These are phyloP conservation scores for Ostrea edulis DNA, from an alignment of 1,140 invertebrate genomes.

Conservation along the genomic window DNA sequence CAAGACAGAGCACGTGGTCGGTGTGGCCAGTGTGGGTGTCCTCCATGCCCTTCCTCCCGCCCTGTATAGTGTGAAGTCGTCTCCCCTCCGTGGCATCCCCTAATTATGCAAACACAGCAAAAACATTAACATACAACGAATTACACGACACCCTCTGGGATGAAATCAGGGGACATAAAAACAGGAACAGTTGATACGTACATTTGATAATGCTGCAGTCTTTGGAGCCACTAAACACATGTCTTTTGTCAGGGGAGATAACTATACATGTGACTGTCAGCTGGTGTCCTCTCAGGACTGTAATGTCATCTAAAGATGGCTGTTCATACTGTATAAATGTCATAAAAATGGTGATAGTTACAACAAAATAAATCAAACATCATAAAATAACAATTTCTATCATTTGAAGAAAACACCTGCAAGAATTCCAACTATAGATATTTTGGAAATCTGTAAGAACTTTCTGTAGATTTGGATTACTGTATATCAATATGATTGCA, in stretches of 20 bases:
- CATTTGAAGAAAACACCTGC: no score
- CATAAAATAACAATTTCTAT: no score
- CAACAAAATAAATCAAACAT: no score
- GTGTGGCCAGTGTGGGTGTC: constrained; percentile 80
- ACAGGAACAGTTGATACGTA: constrained; percentile 77
- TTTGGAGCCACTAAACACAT: constrained; percentile 92
- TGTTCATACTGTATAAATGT: constrained; percentile 63
- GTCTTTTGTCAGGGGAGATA: constrained; percentile 87
- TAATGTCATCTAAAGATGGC: constrained; percentile 67
- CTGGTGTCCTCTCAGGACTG: constrained; percentile 82
- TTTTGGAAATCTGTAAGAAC: no score
- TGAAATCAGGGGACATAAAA: no score
- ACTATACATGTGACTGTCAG: constrained; percentile 90
- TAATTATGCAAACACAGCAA: constrained; percentile 61
- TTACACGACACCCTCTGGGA: no score
- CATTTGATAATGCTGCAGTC: constrained; percentile 94
- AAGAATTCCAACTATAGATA: no score
- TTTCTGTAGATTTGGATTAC: no score
- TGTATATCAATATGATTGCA: no score
- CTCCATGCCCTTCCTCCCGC: constrained; percentile 78
- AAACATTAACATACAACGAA: neutral
- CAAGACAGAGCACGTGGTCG: constrained; percentile 85
- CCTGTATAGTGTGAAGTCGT: constrained; percentile 79
- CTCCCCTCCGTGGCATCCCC: constrained; percentile 81
- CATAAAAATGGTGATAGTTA: neutral